A percentile compares a stretch with the other conserved stretches of the same genome.
These are phyloP conservation scores for Holcopasites calliopsidis DNA, from an alignment of 1,140 invertebrate genomes.

Conservation along the genomic window DNA sequence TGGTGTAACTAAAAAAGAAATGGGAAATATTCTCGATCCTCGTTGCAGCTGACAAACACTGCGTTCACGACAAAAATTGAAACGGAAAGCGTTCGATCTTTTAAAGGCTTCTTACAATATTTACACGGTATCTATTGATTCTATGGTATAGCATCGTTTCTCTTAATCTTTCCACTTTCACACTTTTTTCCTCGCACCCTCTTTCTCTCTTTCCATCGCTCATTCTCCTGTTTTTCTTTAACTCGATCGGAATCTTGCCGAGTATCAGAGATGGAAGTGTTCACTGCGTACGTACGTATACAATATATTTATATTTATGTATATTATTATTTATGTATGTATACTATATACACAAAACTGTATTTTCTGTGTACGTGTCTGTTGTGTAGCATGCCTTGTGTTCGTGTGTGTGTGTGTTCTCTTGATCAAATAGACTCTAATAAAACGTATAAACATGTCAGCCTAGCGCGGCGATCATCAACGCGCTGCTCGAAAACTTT, in stretches of 20 bases:
- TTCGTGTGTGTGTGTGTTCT: background rate
- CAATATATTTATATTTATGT: slow-evolving; percentile 44
- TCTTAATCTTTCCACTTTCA: background rate
- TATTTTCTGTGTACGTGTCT: background rate
- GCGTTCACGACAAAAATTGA: background rate
- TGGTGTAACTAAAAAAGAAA: slow-evolving; percentile 1
- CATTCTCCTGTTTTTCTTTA: background rate
- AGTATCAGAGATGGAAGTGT: slow-evolving; percentile 45
- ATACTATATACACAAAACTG: slow-evolving; percentile 54
- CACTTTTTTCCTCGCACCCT: background rate
- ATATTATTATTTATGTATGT: slow-evolving; percentile 46
- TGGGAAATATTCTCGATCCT: background rate
- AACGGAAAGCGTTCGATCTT: slow-evolving; percentile 6
- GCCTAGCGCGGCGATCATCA: slow-evolving; percentile 35
- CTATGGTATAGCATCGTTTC: slow-evolving; percentile 30
- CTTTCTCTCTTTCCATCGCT: slow-evolving; percentile 14
- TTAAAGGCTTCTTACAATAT: slow-evolving; percentile 71
- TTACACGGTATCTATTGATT: slow-evolving; percentile 62
- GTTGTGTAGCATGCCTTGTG: background rate
- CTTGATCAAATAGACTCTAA: slow-evolving; percentile 51
- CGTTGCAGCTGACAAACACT: background rate
- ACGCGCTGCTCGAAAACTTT: slow-evolving; percentile 50
- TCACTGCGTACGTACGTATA: slow-evolving; percentile 28
- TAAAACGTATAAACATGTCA: slow-evolving; percentile 68
- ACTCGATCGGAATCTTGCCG: slow-evolving; percentile 39